Evolutionary conservation across 2,113 vertebrate genomes (phyloP).

Genomic region (Petrocephalus zakoni): DNA sequence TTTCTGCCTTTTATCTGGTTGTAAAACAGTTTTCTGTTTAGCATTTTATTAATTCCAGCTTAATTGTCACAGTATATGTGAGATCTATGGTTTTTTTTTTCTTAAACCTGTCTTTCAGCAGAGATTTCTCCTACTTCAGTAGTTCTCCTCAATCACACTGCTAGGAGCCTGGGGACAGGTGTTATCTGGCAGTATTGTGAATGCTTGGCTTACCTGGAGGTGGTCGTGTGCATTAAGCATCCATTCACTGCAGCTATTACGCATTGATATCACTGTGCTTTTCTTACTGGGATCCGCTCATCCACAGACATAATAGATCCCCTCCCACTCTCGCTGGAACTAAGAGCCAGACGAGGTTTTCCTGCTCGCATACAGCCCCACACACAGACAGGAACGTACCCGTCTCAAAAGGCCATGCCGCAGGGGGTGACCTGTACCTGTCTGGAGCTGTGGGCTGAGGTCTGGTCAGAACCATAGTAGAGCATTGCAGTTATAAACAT

Average conservation of each 20-base stretch:
- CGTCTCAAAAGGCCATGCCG: neutral
- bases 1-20: neutral
- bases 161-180: neutral
- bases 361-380: neutral
- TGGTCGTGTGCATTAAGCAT: neutral
- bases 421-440: neutral
- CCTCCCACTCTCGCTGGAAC: neutral
- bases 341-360: neutral
- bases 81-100: neutral
- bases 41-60: neutral
- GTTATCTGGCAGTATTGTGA: neutral
- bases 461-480: slow-evolving; percentile 44
- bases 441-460: neutral
- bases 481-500: slow-evolving; percentile 60
- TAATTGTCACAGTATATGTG: neutral
- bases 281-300: neutral
- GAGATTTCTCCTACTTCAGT: neutral
- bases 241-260: neutral
- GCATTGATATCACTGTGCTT: neutral
- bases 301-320: neutral
- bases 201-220: neutral
- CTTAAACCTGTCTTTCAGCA: neutral
- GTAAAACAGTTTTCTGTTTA: neutral
- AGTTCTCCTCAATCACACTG: neutral
- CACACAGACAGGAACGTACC: neutral